Base-by-base conservation (phyloP, 2,113 vertebrate genomes). In the Tichodroma muraria region DNA sequence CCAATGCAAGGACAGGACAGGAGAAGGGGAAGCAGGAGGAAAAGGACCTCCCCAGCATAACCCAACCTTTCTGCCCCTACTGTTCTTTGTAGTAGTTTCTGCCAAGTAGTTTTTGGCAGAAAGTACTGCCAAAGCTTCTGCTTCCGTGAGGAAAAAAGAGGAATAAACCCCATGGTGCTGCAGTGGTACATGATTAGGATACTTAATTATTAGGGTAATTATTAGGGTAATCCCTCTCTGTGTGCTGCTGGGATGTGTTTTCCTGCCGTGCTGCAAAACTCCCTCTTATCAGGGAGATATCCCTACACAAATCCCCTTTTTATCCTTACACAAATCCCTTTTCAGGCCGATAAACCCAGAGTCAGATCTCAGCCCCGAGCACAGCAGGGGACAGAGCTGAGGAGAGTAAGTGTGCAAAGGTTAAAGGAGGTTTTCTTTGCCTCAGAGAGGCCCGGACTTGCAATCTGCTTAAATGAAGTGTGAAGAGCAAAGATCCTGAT, bases 1-100 rank as follows among this genome's bases (percentile, higher is more conserved):
- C 40, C 15, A 4, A 1, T 1, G 1, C 8, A n/a, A 79, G n/a
- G 13, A 54, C 1, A 3, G 1, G 11, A 7, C n/a, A n/a, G 3
- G 20, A 15, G 27, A 16, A 16, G 13, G 14, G 18, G 18, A 47
- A 57, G 33, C 1, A 4, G 4, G 11, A 14, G 25, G 7, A 28
- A n/a, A 70, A 88, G 33, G 5, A 38, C 27, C 22, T 70, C 10
- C 27, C 17, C 35, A 27, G 33, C 7, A 8, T 38, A 60, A 65
- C 18, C 5, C 53, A 57, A 6, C 11, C 17, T 44, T 60, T 53
- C 56, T 61, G 24, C 9, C 33, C 30, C 47, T 19, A 17, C 30
- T 60, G 11, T 0, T n/a, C n/a, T n/a, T n/a, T n/a, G n/a, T n/a
- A n/a, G n/a, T n/a, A n/a, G n/a, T n/a, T n/a, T n/a, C n/a, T n/a